Evolutionary conservation across 2,888 invertebrate species (phyloP), one percentile per base, ranked within the genome.

Genomic region (Cordilura impudica): DNA sequence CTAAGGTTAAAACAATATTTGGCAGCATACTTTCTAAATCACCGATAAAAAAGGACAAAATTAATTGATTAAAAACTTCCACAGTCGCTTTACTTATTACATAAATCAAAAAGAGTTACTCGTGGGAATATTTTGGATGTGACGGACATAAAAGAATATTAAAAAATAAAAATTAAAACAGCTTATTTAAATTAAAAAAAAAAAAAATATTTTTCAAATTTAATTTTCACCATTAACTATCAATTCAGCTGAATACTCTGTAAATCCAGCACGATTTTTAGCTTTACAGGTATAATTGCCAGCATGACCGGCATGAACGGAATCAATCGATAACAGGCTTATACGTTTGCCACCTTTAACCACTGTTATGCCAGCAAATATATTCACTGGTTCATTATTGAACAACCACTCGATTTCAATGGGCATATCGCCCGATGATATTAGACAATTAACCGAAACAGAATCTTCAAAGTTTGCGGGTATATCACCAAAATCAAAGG

Each of bases 401-500:
- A 89, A 89, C 2, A 92, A 90, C 95, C 95, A 96, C 49, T 91
- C 90, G 53, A 95, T 92, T 47, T 92, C 92, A 49, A 95, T 91
- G 43, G 95, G 94, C 60, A 90, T 85, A 85, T 94, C 87, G 78
- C 96, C 95, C 83, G 94, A 93, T 78, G 93, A 92, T 81, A 94
- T 92, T 63, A 93, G 92, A 89, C 95, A 95, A 84, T 93, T 92
- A 73, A 94, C 91, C 69, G 93, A 93, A 71, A 93, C 93, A 83
- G 93, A 93, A 88, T 94, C 94, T 81, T 94, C 94, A 83, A 93
- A 93, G 88, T 93, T 94, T 82, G 93, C 92, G 31, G 94, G 93
- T 82, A 92, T 92, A 84, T 94, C 93, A 84, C 94, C 95, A 88
- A 96, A 95, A 84, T 93, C 91, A 89, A 96, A 95, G 82, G 94